Base-by-base conservation (phyloP, 2,888 invertebrate genomes). In the Melitaea athalia region DNA sequence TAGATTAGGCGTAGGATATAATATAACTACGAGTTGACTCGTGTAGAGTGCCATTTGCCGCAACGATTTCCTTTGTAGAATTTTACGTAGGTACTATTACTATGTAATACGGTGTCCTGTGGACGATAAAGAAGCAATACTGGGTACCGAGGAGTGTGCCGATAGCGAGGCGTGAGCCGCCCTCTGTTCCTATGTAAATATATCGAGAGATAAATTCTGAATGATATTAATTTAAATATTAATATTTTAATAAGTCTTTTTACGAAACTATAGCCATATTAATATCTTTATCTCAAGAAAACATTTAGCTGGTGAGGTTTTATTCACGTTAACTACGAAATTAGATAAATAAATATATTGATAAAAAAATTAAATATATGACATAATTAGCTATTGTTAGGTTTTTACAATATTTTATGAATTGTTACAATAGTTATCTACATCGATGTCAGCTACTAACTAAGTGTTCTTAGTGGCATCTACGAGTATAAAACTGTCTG, bases 31-130 rank as follows among this genome's bases (percentile, higher is more conserved):
- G 88, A 88, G 88, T 63, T 78, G 75, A 82, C 89, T 91, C 89
- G 86, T 86, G 81, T 82, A 77, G 85, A 88, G 91, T 91, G 92
- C 91, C 91, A 91, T 91, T 86, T 87, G 85, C 80, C 83, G 81
- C 81, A 85, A 85, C 82, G 81, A 86, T 75, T 85, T 82, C 84
- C 81, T 77, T 79, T 82, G 78, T 78, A 81, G 74, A 82, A 78
- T 81, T 81, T 83, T 82, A 76, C n/a, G 57, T 57, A 57, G 42
- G 38, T 82, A 81, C 79, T 80, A 81, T 79, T 72, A 79, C 84
- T 82, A 82, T 78, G 78, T 85, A 85, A 77, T 78, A 76, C 80
- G 79, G 77, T 80, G 86, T 88, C 88, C 85, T 72, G 79, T 77
- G 87, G 87, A 88, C 87, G 84, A 83, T 88, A 85, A 87, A 79